These are phyloP conservation scores for Pyrgilauda ruficollis DNA, from an alignment of 2,113 vertebrate species.

Conservation along the genomic window DNA sequence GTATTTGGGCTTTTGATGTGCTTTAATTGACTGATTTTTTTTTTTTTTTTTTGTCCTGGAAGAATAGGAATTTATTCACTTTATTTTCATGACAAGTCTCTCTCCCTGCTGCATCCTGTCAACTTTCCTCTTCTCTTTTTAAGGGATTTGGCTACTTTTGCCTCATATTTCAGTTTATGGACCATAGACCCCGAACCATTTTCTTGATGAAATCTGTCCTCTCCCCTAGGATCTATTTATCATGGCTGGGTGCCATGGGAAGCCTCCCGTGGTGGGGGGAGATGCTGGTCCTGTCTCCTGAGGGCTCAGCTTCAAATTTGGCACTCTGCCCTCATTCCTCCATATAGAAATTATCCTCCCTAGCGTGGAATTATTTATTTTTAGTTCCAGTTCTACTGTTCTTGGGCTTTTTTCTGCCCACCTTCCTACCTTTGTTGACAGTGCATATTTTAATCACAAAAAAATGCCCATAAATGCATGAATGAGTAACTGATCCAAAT, in stretches of 20 bases:
- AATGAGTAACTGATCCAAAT: not conserved
- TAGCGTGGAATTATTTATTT: not conserved
- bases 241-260: not conserved
- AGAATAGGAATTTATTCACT: not conserved
- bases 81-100: not conserved
- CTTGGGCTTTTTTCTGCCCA: not conserved
- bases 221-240: not conserved
- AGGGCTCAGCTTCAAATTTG: not conserved
- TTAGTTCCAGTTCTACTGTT: not conserved
- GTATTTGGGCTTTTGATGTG: constrained; percentile 7
- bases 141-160: not conserved
- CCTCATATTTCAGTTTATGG: not conserved
- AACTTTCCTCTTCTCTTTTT: not conserved
- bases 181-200: not conserved
- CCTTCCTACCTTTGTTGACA: not conserved
- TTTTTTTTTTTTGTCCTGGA: not conserved
- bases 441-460: not conserved
- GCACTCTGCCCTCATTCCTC: not conserved
- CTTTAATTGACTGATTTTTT: not conserved
- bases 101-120: not conserved
- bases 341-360: not conserved
- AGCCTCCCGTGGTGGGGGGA: rapidly evolving
- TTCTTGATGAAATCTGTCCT: not conserved
- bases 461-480: not conserved
- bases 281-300: not conserved